Evolutionary conservation across 2,797 vertebrate species (phyloP), one percentile per base, ranked within the genome.

Genomic region (Neosilurus hyrtlii): DNA sequence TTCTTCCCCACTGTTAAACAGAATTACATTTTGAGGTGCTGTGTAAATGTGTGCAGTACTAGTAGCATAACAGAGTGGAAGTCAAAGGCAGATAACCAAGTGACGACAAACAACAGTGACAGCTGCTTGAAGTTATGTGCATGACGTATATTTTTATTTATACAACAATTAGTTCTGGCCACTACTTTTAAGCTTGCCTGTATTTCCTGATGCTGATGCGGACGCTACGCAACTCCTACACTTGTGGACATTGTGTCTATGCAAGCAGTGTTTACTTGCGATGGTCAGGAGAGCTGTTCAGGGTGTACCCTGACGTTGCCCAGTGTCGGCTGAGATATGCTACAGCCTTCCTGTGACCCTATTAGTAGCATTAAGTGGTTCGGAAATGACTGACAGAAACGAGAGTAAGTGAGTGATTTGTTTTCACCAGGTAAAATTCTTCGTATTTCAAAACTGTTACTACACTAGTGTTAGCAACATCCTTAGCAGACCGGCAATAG

Each of bases 1-100:
- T 79, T 90, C 88, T 86, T 84, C 63, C 80, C 88, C 85, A 66
- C 86, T 91, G 91, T 92, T 91, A 91, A 91, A 91, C 85, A 85
- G 83, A 92, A 91, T 90, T 90, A 91, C 83, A 89, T 88, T 86
- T 84, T 80, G 83, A 88, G 85, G 87, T 82, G 86, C 85, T 86
- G 37, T 88, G 88, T 90, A 88, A 90, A 88, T 88, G 82, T 70
- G 30, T 66, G 67, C 49, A 68, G 15, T 37, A 24, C 10, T 67
- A 51, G 59, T n/a, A 52, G 18, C 54, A 37, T 57, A 12, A 75
- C 3, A 59, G 49, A 24, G n/a, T 71, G 24, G 51, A 15, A 74
- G 52, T 35, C 12, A 5, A 20, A 16, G 56, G 49, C 37, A 72
- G 24, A 71, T 22, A 68, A 22, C 18, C 10, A 51, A 73, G 24